These are phyloP conservation scores for Achlya flavicornis DNA, from an alignment of 2,888 invertebrate species.

Conservation along the genomic window DNA sequence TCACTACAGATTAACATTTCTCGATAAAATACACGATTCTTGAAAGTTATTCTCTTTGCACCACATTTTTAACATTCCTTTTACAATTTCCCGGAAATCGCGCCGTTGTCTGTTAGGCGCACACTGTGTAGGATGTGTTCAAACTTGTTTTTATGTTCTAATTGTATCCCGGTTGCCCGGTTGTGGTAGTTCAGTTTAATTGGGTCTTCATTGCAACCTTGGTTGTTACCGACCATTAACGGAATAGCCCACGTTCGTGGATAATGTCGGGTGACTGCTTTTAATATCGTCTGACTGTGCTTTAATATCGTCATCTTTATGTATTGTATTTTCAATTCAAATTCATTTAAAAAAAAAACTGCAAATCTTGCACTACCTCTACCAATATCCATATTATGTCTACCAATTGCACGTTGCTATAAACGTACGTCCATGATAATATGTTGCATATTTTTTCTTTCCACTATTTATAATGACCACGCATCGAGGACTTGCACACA, in stretches of 20 bases:
- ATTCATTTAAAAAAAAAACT: too few relatives aligned
- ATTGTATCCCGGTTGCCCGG: slow-evolving; percentile 26
- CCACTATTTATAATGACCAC: background rate
- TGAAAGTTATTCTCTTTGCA: slow-evolving; percentile 5
- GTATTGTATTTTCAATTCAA: too few relatives aligned
- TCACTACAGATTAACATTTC: background rate
- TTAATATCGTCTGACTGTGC: too few relatives aligned
- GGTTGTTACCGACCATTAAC: slow-evolving; percentile 13
- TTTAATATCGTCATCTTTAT: too few relatives aligned
- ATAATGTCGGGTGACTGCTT: background rate
- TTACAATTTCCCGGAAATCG: slow-evolving; percentile 11
- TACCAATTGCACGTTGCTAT: background rate
- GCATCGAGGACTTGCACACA: background rate
- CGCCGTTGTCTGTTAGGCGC: background rate
- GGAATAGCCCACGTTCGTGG: slow-evolving; percentile 3
- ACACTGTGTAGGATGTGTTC: slow-evolving; percentile 25
- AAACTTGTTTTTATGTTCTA: slow-evolving; percentile 30
- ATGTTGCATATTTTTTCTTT: background rate
- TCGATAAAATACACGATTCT: background rate
- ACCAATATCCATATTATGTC: too few relatives aligned
- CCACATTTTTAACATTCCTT: background rate
- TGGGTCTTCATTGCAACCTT: slow-evolving; percentile 22
- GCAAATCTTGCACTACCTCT: too few relatives aligned
- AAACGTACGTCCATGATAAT: background rate
- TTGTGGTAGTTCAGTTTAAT: slow-evolving; percentile 26